A percentile compares a stretch with the other conserved stretches of the same genome.
Evolutionary conservation across 2,797 vertebrate species (phyloP).

Genomic region (Lemur catta): DNA sequence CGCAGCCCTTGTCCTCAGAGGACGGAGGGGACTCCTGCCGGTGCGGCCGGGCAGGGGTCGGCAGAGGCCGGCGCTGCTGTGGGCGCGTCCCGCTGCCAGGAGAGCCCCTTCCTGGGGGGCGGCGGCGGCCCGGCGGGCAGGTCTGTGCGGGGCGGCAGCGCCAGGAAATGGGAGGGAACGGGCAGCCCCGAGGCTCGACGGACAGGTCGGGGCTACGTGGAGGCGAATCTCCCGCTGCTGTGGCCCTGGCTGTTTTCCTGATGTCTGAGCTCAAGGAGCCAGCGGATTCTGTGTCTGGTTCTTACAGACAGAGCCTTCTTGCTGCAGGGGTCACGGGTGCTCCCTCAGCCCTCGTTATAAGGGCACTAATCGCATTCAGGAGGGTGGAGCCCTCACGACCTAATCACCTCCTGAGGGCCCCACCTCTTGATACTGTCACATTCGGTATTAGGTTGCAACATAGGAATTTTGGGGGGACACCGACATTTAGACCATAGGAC

Average conservation of each 20-base stretch:
- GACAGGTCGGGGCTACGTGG: no score
- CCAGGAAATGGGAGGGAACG: no score
- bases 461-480: not conserved
- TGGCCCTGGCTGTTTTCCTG: no score
- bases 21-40: no score
- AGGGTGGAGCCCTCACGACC: not conserved
- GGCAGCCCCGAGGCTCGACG: not conserved
- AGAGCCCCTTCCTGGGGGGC: not conserved
- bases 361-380: not conserved
- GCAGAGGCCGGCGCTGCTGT: no score
- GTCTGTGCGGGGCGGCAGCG: no score
- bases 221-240: not conserved
- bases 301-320: no score
- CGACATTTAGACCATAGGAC: not conserved
- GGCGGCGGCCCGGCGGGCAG: not conserved
- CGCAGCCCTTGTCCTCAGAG: not conserved
- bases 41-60: not conserved
- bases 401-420: not conserved
- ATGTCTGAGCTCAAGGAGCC: no score
- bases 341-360: no score
- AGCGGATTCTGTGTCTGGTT: not conserved
- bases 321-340: not conserved
- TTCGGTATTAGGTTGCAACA: not conserved
- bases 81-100: fast-evolving
- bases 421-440: not conserved